Base-by-base conservation (phyloP, 2,888 invertebrate genomes). In the Oeneis ivallda region DNA sequence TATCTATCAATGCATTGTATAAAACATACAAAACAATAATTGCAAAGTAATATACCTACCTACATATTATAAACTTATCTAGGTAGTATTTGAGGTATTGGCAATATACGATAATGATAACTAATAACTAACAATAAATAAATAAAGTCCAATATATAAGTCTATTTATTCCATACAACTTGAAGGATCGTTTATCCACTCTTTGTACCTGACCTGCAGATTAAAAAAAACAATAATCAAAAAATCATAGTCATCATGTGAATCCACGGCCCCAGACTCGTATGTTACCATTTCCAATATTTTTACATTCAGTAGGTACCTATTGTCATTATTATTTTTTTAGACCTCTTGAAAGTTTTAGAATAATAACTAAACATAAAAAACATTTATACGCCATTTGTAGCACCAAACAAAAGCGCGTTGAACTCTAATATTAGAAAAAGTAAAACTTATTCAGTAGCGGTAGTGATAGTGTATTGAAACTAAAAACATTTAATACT, bases 111-210 rank as follows among this genome's bases (percentile, higher is more conserved):
- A 61, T 61, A 50, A 13, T 39, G 53, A 53, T 37, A 64, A n/a
- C 15, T 58, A 64, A 53, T 37, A 64, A n/a, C 15, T 58, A 64
- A 64, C 34, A 67, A 62, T 67, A 64, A 67, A 67, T 67, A 64
- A 61, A 49, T 61, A 64, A 56, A 61, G 56, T 45, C 57, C 61
- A 57, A 52, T 41, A 53, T 19, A 64, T 11, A 10, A 32, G 37
- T 63, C 5, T 47, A 47, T 17, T 45, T 17, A 47, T 47, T 47
- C 17, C 9, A 17, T 47, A 10, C 9, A 17, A 47, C 47, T 9
- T 47, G 4, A 3, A 8, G 5, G 45, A 15, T n/a, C 8, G 11
- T 39, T 11, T 39, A 9, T 1, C 11, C 10, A 9, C 10, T 9
- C 41, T 13, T 5, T 13, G 13, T 41, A 41, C 5, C 41, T 11